phyloP scores from a whole-genome alignment of 2,888 invertebrate genomes.

The Prosapia bicincta region DNA sequence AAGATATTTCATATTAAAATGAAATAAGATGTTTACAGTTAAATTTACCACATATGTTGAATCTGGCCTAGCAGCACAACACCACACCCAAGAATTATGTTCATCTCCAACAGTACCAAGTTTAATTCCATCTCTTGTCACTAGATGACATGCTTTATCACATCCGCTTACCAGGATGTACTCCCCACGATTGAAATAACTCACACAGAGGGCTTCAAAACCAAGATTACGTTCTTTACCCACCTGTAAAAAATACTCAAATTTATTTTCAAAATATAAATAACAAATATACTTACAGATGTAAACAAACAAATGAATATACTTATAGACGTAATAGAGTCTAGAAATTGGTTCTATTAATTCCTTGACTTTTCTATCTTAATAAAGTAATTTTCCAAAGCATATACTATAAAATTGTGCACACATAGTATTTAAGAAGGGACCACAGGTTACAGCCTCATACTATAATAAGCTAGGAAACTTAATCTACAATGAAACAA shows the following conservation, averaged over 20 bases:
- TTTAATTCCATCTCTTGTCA: constrained; percentile 79
- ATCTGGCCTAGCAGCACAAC: constrained; percentile 72
- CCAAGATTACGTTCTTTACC: constrained; percentile 54
- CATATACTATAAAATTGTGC: too few species aligned
- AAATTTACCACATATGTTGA: constrained; percentile 68
- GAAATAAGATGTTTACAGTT: too few species aligned
- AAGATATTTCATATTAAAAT: too few species aligned
- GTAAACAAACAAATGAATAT: neutral
- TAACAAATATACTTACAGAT: neutral
- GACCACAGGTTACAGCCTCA: too few species aligned
- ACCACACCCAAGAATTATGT: constrained; percentile 83
- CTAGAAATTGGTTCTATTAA: too few species aligned
- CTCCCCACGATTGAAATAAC: constrained; percentile 74
- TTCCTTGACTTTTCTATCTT: too few species aligned
- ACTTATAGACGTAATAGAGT: neutral
- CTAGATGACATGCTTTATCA: constrained; percentile 69
- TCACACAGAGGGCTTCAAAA: constrained; percentile 74
- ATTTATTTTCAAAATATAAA: too few species aligned
- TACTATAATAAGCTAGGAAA: too few species aligned
- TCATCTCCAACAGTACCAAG: constrained; percentile 70
- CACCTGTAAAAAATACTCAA: constrained; percentile 45
- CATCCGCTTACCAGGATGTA: constrained; percentile 79
- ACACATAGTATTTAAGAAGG: too few species aligned
- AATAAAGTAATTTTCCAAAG: too few species aligned
- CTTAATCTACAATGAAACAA: too few species aligned